Base-by-base conservation (phyloP, 2,113 vertebrate species). In the Smithornis capensis region DNA sequence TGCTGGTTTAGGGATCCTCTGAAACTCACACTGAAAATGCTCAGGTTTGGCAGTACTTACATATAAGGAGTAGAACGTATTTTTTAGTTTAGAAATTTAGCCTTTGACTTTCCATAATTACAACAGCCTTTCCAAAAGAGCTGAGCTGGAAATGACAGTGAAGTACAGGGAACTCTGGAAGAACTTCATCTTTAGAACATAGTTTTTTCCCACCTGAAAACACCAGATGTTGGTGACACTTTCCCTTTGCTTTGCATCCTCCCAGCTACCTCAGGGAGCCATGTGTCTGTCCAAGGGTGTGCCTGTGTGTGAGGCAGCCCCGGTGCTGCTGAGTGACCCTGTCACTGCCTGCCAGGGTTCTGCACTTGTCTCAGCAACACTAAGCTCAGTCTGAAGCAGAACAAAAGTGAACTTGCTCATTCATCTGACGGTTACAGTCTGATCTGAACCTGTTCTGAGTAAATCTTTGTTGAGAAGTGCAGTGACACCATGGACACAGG, bases 401-500 rank as follows among this genome's bases (percentile, higher is more conserved):
- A 38, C 35, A 65, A 37, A n/a, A 55, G 24, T 31, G 62, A 17
- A 59, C 28, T 84, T 71, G 21, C 42, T 90, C 3, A 1, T 38
- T 94, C 14, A 12, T 38, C 55, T 40, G 42, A 42, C 77, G 22
- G 12, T 42, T 53, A 8, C 35, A 15, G 38, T 83, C 33, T 84
- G 25, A 56, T 52, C 57, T 56, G 38, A 89, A 44, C 19, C 40
- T 27, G 4, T 44, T 50, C 27, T 45, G 50, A 42, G 42, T 35
- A 68, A 62, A 49, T 63, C 19, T 31, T 10, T 35, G 19, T 15
- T 83, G 68, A 31, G 52, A 37, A 28, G 10, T 50, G 49, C 40
- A 53, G 0, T 53, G n/a, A 12, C n/a, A 44, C 19, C 3, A 0
- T 8, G 24, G 74, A 62, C 50, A 63, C 2, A 19, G 56, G 75